phyloP scores from a whole-genome alignment of 2,888 invertebrate species.

The Dinocampus coccinellae region DNA sequence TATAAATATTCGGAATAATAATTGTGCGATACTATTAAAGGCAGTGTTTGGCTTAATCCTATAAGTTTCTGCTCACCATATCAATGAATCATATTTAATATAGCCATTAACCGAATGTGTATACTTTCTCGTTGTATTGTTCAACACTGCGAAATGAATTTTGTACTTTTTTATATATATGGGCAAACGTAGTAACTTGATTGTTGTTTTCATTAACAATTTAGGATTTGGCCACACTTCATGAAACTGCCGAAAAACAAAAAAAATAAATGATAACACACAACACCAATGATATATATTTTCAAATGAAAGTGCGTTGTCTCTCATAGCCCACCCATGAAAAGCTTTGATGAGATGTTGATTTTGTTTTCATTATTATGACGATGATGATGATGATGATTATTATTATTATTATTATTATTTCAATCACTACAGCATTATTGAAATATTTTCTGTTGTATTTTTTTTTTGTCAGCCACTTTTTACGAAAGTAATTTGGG shows the following conservation, averaged over 20 bases:
- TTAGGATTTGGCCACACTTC: background rate
- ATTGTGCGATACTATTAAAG: background rate
- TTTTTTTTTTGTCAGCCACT: background rate
- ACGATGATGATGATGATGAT: too few relatives aligned
- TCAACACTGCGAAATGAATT: background rate
- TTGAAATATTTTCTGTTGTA: background rate
- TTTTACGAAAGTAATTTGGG: background rate
- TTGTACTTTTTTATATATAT: slow-evolving; percentile 27
- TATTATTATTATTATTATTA: background rate
- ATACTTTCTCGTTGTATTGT: slow-evolving; percentile 1
- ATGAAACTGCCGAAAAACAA: background rate
- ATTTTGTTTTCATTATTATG: background rate
- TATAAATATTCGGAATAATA: background rate
- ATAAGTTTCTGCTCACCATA: background rate
- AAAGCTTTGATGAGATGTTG: background rate
- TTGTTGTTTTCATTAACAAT: background rate
- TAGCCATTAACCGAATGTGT: background rate
- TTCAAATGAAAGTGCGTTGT: background rate
- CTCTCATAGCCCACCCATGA: background rate
- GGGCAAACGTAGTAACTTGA: background rate
- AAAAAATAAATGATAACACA: background rate
- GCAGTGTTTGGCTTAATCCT: background rate
- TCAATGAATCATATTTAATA: background rate
- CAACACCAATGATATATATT: background rate
- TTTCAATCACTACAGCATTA: background rate